Evolutionary conservation across 35 echinoderm and acorn worm species (phyloP).

Genomic region (Apostichopus japonicus): DNA sequence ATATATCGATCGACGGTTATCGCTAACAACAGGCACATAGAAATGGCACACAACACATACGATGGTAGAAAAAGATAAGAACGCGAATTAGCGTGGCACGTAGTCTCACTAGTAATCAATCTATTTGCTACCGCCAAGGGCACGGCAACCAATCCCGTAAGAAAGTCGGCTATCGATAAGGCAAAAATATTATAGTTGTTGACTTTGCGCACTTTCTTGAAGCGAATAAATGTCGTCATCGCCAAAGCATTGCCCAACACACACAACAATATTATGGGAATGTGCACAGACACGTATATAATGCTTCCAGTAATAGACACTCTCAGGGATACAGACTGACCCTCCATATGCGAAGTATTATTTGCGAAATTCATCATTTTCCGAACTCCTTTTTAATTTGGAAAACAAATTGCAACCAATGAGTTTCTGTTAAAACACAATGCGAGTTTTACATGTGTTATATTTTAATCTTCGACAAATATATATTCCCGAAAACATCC

Average conservation of each 20-base stretch:
- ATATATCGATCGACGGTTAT: constrained; percentile 38
- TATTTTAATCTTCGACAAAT: no score
- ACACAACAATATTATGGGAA: neutral
- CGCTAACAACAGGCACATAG: neutral
- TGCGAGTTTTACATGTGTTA: no score
- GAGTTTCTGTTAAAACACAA: no score
- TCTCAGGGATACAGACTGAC: neutral
- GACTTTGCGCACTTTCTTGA: constrained; percentile 19
- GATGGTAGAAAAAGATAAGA: constrained; percentile 32
- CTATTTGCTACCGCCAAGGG: neutral
- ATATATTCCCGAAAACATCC: no score
- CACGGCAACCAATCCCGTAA: neutral
- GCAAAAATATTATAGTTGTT: constrained; percentile 40
- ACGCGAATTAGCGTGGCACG: neutral
- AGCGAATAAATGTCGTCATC: constrained; percentile 11
- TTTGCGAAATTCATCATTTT: neutral
- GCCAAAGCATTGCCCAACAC: neutral
- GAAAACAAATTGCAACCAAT: no score
- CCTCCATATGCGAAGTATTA: neutral
- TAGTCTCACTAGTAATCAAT: constrained; percentile 12
- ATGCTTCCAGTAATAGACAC: neutral
- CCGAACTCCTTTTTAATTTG: no score
- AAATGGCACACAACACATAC: neutral
- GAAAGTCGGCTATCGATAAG: constrained; percentile 9
- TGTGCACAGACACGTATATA: constrained; percentile 18